Conservation (phyloP, 1,140 invertebrate genomes). For the Mactra quadrangularis region DNA sequence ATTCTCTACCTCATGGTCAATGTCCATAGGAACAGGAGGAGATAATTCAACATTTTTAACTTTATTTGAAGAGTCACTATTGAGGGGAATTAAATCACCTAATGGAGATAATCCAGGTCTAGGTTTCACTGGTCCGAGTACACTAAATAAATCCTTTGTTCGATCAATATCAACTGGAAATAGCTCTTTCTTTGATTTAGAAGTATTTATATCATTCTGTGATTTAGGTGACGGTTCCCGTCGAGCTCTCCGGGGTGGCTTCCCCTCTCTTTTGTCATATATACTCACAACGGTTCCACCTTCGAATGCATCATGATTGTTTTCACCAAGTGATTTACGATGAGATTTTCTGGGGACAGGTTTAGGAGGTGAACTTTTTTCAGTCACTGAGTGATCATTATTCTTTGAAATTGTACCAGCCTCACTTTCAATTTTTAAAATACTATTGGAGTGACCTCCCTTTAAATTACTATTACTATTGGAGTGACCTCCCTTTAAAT, state of each 20-base stretch:
- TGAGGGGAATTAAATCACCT: conserved; percentile 46
- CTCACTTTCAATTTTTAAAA: no score
- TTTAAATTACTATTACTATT: background rate
- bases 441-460: no score
- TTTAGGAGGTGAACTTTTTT: conserved; percentile 48
- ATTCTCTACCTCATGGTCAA: conserved; percentile 60
- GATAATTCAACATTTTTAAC: conserved; percentile 38
- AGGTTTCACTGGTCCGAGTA: conserved; percentile 46
- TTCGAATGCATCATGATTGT: conserved; percentile 17
- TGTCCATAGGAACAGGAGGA: conserved; percentile 60
- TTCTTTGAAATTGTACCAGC: background rate
- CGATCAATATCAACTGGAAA: conserved; percentile 9
- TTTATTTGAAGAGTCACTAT: conserved; percentile 37
- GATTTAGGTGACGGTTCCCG: background rate
- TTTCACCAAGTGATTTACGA: conserved; percentile 19
- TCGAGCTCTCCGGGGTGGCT: conserved; percentile 10
- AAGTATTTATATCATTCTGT: background rate
- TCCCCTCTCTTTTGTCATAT: conserved; percentile 40
- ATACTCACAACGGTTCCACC: conserved; percentile 52
- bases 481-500: background rate
- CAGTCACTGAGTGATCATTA: background rate
- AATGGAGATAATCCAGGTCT: conserved; percentile 32
- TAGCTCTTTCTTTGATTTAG: conserved; percentile 30
- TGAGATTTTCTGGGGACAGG: conserved; percentile 58
- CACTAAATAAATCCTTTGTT: conserved; percentile 7